Evolutionary conservation across 2,888 invertebrate species (phyloP), one percentile per base, ranked within the genome.

Genomic region (Pteria penguin): DNA sequence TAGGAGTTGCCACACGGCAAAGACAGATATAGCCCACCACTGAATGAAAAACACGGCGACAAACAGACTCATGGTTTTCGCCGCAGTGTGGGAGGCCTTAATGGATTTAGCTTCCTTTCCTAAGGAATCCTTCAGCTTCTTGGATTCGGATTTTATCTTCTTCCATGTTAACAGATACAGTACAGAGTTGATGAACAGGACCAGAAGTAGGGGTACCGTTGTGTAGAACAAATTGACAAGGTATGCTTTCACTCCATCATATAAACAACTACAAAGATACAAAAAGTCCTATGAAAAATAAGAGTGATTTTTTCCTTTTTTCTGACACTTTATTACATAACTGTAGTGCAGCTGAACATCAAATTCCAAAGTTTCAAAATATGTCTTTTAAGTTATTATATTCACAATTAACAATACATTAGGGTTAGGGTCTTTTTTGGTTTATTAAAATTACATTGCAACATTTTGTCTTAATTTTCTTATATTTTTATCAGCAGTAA

Each of bases 1-100:
- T 5, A 70, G 77, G 0, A 82, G 68, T 11, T 33, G 72, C 83
- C 79, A 81, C 2, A 81, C 74, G 4, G 81, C 83, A 58, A 75
- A 83, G 2, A 83, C 45, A 2, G 78, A 82, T 68, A 83, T 77
- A 0, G 82, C 77, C 79, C 80, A 82, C 83, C 83, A 83, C 57
- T 83, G 83, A 27, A 82, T 72, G 54, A 83, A 81, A 65, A 82
- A 83, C 0, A 81, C 83, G 14, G 73, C 66, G 0, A 83, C 83
- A 24, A 83, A 82, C 55, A 83, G 52, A 2, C 82, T 80, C 83
- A 83, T 83, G 36, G 78, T 80, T 22, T 72, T 70, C 31, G 83
- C 83, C 24, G 82, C 80, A n/a, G 78, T 75, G 54, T 83, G 83
- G 4, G 80, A 74, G 1, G 78, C 78, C 22, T 71, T 68, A 62